A percentile compares a stretch with the other conserved stretches of the same genome.
Conservation (phyloP, 2,113 vertebrate genomes). For the Blennius ocellaris region DNA sequence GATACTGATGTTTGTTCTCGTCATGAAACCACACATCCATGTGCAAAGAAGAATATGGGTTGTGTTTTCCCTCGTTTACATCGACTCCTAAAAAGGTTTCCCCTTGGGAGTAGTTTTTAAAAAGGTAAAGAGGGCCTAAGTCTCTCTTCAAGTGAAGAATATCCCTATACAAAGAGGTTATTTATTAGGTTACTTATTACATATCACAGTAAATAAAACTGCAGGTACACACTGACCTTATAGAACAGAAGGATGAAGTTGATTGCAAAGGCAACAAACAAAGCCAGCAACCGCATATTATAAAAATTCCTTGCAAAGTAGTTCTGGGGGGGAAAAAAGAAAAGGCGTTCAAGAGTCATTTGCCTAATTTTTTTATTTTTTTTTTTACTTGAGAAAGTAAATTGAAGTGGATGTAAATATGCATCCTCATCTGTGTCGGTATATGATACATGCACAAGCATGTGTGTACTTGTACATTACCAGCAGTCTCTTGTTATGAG, state of each 20-base stretch:
- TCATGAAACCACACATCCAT: no score
- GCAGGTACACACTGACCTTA: constrained; percentile 84
- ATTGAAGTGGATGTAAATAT: background rate
- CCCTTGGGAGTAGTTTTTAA: no score
- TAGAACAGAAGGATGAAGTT: constrained; percentile 98
- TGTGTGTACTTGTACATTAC: constrained; percentile 78
- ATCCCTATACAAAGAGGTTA: no score
- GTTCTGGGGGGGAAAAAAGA: constrained; percentile 83
- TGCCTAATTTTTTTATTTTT: background rate
- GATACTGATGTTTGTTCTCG: no score
- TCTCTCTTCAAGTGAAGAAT: no score
- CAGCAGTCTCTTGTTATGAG: constrained; percentile 90
- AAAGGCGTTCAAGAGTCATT: background rate
- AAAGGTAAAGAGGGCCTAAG: no score
- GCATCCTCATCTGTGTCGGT: constrained; percentile 11
- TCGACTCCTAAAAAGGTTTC: no score
- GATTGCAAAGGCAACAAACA: constrained; percentile 95
- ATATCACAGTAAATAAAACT: no score
- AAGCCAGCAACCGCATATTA: constrained; percentile 93
- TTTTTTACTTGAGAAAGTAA: background rate
- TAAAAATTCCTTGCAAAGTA: constrained; percentile 97
- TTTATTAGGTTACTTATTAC: no score
- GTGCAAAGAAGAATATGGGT: no score
- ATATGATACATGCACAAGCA: constrained; percentile 1
- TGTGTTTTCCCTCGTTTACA: no score